phyloP scores from a whole-genome alignment of 2,113 vertebrate genomes.

The Ailurus styani region DNA sequence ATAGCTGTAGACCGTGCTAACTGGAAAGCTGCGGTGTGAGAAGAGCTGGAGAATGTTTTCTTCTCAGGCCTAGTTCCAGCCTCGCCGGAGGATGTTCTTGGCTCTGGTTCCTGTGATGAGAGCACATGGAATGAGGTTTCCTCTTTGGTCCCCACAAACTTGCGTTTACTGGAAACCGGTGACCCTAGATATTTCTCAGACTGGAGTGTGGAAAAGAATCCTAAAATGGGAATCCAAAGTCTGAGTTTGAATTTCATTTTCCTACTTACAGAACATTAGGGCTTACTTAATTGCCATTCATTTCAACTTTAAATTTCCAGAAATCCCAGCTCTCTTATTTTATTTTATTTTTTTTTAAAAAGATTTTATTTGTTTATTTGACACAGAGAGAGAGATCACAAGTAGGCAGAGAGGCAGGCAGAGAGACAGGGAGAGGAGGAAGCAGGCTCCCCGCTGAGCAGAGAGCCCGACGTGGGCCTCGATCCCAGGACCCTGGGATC shows the following conservation, averaged over 20 bases:
- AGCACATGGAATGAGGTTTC: neutral
- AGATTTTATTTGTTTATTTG: no score
- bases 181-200: neutral
- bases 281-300: neutral
- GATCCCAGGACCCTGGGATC: no score
- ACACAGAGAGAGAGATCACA: no score
- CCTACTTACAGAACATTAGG: neutral
- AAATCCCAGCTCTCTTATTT: neutral
- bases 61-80: neutral
- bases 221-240: neutral
- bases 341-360: no score
- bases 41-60: neutral
- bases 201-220: neutral
- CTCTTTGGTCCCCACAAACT: neutral
- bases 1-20: neutral
- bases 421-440: no score
- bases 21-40: neutral
- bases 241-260: neutral
- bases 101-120: neutral
- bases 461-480: no score
- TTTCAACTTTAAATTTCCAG: neutral
- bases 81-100: neutral
- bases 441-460: no score
- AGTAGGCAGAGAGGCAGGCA: no score
- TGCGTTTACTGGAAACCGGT: neutral